Conservation (phyloP, 2,113 vertebrate species). For the Laticauda laticaudata region DNA sequence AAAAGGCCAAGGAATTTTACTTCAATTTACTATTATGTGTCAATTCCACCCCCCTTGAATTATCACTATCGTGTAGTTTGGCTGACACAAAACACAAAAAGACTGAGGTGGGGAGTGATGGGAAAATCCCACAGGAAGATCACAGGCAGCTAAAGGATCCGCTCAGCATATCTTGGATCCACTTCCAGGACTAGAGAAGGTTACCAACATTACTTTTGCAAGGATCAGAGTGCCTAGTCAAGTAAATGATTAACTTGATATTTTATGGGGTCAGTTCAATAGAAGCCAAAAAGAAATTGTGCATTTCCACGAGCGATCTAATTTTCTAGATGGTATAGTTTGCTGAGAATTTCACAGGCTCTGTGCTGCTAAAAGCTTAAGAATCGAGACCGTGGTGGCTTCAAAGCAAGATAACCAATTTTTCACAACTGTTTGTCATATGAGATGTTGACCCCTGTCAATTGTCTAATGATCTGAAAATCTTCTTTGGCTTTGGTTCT, state of each 20-base stretch:
- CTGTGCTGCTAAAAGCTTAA: background rate
- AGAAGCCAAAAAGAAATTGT: background rate
- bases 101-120: background rate
- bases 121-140: background rate
- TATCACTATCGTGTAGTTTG: background rate
- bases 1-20: background rate
- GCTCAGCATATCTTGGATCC: background rate
- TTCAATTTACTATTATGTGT: background rate
- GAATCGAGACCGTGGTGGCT: background rate
- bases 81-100: background rate
- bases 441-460: background rate
- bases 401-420: background rate
- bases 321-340: background rate
- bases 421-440: background rate
- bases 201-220: background rate
- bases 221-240: background rate
- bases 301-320: background rate
- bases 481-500: background rate
- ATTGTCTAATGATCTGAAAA: accelerated
- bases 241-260: background rate
- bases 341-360: background rate
- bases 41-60: background rate
- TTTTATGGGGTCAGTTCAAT: background rate
- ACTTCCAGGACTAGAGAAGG: background rate
- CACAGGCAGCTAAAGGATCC: background rate